Conservation (phyloP, 2,797 vertebrate genomes). For the Sebastes miniatus region DNA sequence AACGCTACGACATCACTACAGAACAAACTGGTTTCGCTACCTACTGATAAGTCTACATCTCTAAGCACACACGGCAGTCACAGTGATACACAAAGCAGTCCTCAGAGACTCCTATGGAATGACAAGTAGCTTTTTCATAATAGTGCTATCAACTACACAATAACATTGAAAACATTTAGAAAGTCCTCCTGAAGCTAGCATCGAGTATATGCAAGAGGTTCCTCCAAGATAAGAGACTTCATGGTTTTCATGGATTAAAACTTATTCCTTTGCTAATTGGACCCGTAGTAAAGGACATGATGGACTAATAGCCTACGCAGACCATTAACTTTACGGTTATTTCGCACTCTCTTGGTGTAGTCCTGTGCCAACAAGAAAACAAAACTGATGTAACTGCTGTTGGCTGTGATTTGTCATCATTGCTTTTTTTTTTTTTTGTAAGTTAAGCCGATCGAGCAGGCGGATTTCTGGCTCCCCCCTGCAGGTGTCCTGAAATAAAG, state of each 20-base stretch:
- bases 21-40: slow-evolving; percentile 93
- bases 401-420: slow-evolving; percentile 61
- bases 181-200: slow-evolving; percentile 94
- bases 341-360: slow-evolving; percentile 50
- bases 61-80: slow-evolving; percentile 99
- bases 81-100: slow-evolving; percentile 99
- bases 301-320: slow-evolving; percentile 84
- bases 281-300: slow-evolving; percentile 91
- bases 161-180: slow-evolving; percentile 99
- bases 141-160: slow-evolving; percentile 98
- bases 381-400: slow-evolving; percentile 51
- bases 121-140: slow-evolving; percentile 96
- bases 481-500: slow-evolving; percentile 60
- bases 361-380: slow-evolving; percentile 54
- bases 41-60: slow-evolving; percentile 95
- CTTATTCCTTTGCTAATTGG: slow-evolving; percentile 82
- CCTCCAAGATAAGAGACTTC: slow-evolving; percentile 81
- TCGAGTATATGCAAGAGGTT: slow-evolving; percentile 95
- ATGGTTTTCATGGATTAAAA: slow-evolving; percentile 90
- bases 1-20: slow-evolving; percentile 92
- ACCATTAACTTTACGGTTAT: slow-evolving; percentile 85
- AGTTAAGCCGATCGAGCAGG: slow-evolving; percentile 25
- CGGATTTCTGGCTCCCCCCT: slow-evolving; percentile 33
- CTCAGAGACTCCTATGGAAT: slow-evolving; percentile 96
- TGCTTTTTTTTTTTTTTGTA: slow-evolving; percentile 27